Percentiles rank a stretch among this genome's conserved stretches.
Conservation (phyloP, 1,140 invertebrate genomes). For the Drosophila asahinai region DNA sequence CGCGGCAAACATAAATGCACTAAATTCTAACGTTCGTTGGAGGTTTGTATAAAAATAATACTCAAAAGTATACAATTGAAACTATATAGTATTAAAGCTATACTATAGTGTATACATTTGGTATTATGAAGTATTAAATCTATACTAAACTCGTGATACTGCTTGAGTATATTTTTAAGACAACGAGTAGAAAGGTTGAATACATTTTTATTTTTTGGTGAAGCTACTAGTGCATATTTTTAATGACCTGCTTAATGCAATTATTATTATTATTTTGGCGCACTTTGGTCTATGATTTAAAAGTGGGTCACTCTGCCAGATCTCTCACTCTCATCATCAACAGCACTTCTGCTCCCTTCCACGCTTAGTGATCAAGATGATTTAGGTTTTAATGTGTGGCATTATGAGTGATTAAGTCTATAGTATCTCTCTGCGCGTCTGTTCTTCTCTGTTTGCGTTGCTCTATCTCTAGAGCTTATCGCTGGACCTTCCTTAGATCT, state of each 20-base stretch:
- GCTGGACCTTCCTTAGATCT: not conserved
- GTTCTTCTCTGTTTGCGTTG: not conserved
- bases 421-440: not conserved
- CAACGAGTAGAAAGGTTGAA: too few relatives aligned
- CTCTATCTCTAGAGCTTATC: not conserved
- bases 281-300: not conserved
- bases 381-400: not conserved
- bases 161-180: too few relatives aligned
- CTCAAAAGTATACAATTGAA: too few relatives aligned
- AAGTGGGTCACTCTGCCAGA: conserved; percentile 23
- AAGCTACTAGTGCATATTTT: not conserved
- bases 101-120: too few relatives aligned
- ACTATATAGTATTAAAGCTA: too few relatives aligned
- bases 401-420: not conserved
- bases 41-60: too few relatives aligned
- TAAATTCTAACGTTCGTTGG: too few relatives aligned
- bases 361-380: conserved; percentile 11
- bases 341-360: not conserved
- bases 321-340: not conserved
- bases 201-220: too few relatives aligned
- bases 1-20: too few relatives aligned
- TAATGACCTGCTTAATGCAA: not conserved
- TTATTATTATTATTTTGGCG: not conserved
- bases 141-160: too few relatives aligned
- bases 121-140: too few relatives aligned